A percentile compares a stretch with the other conserved stretches of the same genome.
These are phyloP conservation scores for Gracilinanus agilis DNA, from an alignment of 2,113 vertebrate species.

Conservation along the genomic window DNA sequence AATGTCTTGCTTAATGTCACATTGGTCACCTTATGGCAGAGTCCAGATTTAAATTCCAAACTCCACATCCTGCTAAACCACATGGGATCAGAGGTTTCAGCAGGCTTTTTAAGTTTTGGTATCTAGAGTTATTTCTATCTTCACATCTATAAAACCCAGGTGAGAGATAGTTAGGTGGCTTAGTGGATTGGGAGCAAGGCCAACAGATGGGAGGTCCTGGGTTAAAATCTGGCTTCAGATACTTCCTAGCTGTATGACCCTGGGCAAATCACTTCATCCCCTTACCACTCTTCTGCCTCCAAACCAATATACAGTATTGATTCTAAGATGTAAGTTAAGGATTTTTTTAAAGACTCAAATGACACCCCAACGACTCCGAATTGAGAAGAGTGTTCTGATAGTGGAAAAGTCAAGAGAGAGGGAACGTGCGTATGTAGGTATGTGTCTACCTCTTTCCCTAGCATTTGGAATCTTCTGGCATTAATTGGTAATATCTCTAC, in stretches of 20 bases:
- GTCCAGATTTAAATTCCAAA: neutral
- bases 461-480: neutral
- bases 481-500: neutral
- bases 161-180: too few relatives aligned
- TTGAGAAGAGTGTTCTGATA: neutral
- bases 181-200: too few relatives aligned
- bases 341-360: too few relatives aligned
- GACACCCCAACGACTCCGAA: neutral
- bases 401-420: neutral
- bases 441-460: neutral
- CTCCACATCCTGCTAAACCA: neutral
- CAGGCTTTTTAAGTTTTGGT: neutral
- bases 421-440: neutral
- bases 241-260: too few relatives aligned
- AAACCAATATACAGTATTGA: too few relatives aligned
- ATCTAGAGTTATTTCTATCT: neutral
- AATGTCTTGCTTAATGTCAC: neutral
- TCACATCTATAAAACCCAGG: neutral
- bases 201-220: too few relatives aligned
- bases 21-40: neutral
- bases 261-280: too few relatives aligned
- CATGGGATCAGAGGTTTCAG: neutral
- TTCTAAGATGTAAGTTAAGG: too few relatives aligned
- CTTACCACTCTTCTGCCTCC: too few relatives aligned
- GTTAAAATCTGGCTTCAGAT: too few relatives aligned